Conservation (phyloP, 2,113 vertebrate species). For the Pollimyrus isidori region DNA sequence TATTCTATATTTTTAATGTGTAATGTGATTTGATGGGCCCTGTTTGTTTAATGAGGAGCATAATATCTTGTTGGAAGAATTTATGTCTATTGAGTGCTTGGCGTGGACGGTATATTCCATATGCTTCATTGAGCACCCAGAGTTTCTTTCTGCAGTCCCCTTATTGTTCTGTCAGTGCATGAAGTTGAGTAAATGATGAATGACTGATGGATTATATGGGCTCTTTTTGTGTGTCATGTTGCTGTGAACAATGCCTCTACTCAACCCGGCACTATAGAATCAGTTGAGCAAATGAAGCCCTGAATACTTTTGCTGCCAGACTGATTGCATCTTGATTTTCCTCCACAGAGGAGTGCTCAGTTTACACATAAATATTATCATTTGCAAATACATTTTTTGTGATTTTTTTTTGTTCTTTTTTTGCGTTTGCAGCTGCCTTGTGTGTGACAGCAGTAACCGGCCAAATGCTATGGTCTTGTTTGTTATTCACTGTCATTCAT, state of each 20-base stretch:
- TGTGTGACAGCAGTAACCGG: background rate
- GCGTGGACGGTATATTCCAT: background rate
- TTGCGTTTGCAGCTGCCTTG: background rate
- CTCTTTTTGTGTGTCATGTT: background rate
- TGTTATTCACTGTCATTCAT: background rate
- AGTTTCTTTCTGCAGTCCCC: background rate
- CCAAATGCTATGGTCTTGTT: background rate
- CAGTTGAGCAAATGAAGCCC: background rate
- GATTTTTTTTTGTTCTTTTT: background rate
- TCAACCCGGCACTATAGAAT: background rate
- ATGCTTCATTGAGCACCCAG: constrained; percentile 3
- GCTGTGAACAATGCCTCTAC: background rate
- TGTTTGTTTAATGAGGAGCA: background rate
- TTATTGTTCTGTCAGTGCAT: constrained; percentile 1
- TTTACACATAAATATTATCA: constrained; percentile 9
- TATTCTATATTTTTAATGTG: background rate
- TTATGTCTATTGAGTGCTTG: background rate
- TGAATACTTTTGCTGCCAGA: background rate
- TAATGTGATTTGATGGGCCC: background rate
- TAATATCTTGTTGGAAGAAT: background rate
- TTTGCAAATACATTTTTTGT: constrained; percentile 1
- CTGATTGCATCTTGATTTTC: background rate
- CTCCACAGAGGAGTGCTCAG: background rate
- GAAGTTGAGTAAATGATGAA: constrained; percentile 13
- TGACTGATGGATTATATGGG: constrained; percentile 5